A percentile compares a stretch with the other conserved stretches of the same genome.
phyloP scores from a whole-genome alignment of 2,888 invertebrate species.

The Camponotus fellah region DNA sequence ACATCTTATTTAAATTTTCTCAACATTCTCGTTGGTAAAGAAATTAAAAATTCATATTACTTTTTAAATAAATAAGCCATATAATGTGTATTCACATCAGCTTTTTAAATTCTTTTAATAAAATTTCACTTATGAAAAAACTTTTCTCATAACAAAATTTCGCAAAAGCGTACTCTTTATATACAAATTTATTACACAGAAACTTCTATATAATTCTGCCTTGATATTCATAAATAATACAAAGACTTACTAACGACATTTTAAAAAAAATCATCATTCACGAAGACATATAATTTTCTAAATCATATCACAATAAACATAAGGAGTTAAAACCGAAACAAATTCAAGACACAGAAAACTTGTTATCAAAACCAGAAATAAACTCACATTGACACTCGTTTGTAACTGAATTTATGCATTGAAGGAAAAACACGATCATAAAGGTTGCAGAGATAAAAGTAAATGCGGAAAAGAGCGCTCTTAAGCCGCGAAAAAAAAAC shows the following conservation, averaged over 20 bases:
- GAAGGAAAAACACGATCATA: background rate
- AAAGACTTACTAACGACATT: background rate
- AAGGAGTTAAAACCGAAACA: background rate
- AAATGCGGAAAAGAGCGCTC: constrained; percentile 10
- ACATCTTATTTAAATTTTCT: background rate
- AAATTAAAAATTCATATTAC: background rate
- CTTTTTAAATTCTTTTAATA: background rate
- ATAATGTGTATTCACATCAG: background rate
- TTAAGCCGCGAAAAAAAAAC: constrained; percentile 9
- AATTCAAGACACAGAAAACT: background rate
- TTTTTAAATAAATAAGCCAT: background rate
- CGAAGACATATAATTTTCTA: background rate
- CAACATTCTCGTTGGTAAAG: background rate
- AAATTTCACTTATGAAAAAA: background rate
- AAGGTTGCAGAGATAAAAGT: constrained; percentile 15
- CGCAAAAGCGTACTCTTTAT: background rate
- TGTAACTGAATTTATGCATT: constrained; percentile 3
- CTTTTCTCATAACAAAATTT: background rate
- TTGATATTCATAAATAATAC: background rate
- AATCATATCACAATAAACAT: background rate
- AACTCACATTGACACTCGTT: constrained; percentile 21
- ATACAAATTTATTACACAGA: background rate
- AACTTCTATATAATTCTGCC: background rate
- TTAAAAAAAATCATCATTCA: constrained; percentile 2
- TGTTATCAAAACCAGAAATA: constrained; percentile 18